A percentile compares a stretch with the other conserved stretches of the same genome.
phyloP scores from a whole-genome alignment of 1,140 invertebrate species.

The Danaus melanippus region DNA sequence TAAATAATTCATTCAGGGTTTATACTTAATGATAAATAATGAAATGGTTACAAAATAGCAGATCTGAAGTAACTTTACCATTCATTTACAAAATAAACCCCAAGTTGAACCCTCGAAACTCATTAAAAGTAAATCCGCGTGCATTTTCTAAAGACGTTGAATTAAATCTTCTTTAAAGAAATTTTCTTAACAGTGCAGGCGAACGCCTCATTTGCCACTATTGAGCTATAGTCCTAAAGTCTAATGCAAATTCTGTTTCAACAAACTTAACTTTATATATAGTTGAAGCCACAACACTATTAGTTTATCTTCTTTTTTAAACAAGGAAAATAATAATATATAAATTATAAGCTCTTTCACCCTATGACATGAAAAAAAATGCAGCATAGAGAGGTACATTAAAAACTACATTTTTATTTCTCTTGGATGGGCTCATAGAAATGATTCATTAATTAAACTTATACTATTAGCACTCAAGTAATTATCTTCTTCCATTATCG shows the following conservation, averaged over 20 bases:
- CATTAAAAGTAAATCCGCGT: conserved; percentile 69
- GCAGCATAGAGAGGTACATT: too few species aligned
- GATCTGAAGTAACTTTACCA: conserved; percentile 40
- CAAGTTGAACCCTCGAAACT: conserved; percentile 64
- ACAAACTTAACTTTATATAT: conserved; percentile 6
- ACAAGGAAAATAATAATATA: too few species aligned
- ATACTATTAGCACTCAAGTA: too few species aligned
- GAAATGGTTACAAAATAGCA: conserved; percentile 24
- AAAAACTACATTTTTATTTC: too few species aligned
- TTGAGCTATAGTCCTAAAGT: conserved; percentile 54
- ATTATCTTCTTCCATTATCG: too few species aligned
- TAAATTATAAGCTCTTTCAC: too few species aligned
- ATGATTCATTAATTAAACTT: too few species aligned
- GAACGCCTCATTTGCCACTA: conserved; percentile 65
- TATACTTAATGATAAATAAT: conserved; percentile 10
- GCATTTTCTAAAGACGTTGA: conserved; percentile 66
- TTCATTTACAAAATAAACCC: conserved; percentile 63
- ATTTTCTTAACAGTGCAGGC: conserved; percentile 63
- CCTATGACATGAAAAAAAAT: too few species aligned
- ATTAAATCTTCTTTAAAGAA: conserved; percentile 64
- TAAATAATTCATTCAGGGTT: too few species aligned
- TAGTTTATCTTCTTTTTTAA: too few species aligned
- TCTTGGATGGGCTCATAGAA: too few species aligned
- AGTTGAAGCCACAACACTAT: too few species aligned
- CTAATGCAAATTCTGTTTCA: conserved; percentile 37